A percentile compares a stretch with the other conserved stretches of the same genome.
Conservation (phyloP, 2,113 vertebrate species). For the Vulpes ferrilata region DNA sequence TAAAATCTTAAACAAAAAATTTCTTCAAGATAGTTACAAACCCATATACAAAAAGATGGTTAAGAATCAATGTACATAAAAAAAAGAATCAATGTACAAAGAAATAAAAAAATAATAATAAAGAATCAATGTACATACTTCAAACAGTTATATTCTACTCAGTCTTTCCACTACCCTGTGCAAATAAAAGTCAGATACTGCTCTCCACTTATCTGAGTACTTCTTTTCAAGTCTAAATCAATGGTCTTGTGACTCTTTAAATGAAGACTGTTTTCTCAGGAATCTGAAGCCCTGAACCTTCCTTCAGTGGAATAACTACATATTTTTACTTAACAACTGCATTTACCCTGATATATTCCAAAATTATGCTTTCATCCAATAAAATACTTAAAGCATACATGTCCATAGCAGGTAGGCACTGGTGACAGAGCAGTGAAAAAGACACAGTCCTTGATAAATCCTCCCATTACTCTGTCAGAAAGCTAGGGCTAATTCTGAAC, state of each 20-base stretch:
- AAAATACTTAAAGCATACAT: neutral
- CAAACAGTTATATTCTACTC: neutral
- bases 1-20: neutral
- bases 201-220: neutral
- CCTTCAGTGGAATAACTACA: neutral
- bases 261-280: neutral
- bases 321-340: neutral
- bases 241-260: neutral
- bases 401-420: neutral
- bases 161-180: neutral
- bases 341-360: neutral
- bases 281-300: neutral
- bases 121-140: constrained; percentile 9
- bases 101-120: no score
- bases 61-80: neutral
- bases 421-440: neutral
- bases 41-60: neutral
- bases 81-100: neutral
- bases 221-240: neutral
- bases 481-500: neutral
- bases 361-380: neutral
- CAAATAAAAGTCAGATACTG: neutral
- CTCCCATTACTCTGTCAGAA: neutral
- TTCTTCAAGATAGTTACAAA: constrained; percentile 29
- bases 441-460: neutral